Conservation (phyloP, 2,113 vertebrate species). For the Recurvirostra avosetta region DNA sequence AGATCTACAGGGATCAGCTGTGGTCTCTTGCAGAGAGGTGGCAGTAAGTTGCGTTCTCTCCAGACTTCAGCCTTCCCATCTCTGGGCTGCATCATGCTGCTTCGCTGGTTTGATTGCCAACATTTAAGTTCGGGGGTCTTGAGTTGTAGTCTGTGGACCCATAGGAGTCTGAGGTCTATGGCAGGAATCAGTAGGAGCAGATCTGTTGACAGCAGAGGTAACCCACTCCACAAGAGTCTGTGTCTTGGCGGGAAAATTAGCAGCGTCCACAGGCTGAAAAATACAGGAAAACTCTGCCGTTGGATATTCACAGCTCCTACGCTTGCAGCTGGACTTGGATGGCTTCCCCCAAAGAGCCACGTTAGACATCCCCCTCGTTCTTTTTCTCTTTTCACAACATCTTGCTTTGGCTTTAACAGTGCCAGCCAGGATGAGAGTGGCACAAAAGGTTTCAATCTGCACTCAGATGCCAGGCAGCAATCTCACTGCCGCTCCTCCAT, state of each 20-base stretch:
- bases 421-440: background rate
- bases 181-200: background rate
- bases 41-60: background rate
- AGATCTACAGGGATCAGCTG: background rate
- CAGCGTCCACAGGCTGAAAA: background rate
- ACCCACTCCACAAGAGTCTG: background rate
- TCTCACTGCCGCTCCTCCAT: background rate
- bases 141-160: background rate
- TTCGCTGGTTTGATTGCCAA: background rate
- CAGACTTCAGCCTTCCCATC: background rate
- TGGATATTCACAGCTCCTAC: background rate
- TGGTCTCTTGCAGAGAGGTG: background rate
- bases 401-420: background rate
- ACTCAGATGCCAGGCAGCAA: background rate
- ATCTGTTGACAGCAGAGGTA: background rate
- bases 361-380: background rate
- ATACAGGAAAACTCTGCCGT: background rate
- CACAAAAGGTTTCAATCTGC: background rate
- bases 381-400: background rate
- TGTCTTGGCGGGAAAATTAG: background rate
- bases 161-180: background rate
- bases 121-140: background rate
- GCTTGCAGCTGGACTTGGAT: background rate
- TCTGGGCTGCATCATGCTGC: background rate
- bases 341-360: background rate